These are phyloP conservation scores for Lepeophtheirus nordmannii DNA, from an alignment of 2,888 invertebrate genomes.

Conservation along the genomic window DNA sequence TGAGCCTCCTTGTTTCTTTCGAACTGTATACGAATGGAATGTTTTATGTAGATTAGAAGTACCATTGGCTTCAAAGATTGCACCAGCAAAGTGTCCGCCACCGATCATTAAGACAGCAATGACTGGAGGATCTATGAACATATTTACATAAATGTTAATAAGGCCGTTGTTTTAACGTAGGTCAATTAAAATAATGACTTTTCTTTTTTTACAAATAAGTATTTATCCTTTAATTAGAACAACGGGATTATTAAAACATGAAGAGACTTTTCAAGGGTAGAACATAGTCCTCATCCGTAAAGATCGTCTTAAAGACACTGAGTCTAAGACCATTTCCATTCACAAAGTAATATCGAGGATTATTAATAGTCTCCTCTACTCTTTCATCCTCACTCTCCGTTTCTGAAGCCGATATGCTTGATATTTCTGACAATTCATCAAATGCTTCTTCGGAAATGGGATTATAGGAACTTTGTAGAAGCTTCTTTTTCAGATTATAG, in stretches of 20 bases:
- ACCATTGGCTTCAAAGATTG: constrained; percentile 43
- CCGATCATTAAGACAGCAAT: constrained; percentile 61
- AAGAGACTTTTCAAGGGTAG: background rate
- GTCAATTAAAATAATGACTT: background rate
- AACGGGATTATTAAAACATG: too few relatives aligned
- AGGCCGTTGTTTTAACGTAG: background rate
- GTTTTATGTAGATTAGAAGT: constrained; percentile 54
- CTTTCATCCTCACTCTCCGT: background rate
- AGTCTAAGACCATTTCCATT: background rate
- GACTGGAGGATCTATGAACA: background rate
- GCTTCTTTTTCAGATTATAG: constrained; percentile 57
- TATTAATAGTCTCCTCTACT: background rate
- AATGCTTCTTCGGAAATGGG: background rate
- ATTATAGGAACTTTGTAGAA: constrained; percentile 32
- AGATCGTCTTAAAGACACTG: background rate
- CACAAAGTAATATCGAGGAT: background rate
- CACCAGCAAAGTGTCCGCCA: constrained; percentile 67
- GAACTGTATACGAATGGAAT: constrained; percentile 64
- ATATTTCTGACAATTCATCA: background rate
- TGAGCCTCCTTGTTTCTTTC: constrained; percentile 64
- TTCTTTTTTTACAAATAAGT: too few relatives aligned
- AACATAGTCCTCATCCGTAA: background rate
- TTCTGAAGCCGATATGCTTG: background rate
- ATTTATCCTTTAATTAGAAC: too few relatives aligned
- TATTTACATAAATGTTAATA: constrained; percentile 14